phyloP scores from a whole-genome alignment of 2,113 vertebrate species.

The Heptranchias perlo region DNA sequence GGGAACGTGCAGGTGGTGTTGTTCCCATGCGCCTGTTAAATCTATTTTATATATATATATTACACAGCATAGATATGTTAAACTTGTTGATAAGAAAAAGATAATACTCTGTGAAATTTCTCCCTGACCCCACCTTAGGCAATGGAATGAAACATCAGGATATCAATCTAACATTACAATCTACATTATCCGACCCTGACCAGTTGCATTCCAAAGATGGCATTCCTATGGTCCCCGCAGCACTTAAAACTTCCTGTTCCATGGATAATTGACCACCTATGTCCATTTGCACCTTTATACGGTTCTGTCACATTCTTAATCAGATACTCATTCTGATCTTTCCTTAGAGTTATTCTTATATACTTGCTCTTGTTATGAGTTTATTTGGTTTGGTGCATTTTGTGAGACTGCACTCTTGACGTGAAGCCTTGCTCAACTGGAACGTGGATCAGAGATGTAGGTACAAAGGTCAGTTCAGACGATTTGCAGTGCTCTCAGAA shows the following conservation, averaged over 20 bases:
- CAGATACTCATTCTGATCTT: no score
- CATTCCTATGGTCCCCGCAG: not conserved
- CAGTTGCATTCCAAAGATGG: slow-evolving; percentile 27
- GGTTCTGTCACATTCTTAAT: not conserved
- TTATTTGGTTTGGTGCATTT: not conserved
- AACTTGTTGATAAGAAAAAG: slow-evolving; percentile 20
- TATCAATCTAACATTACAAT: slow-evolving; percentile 22
- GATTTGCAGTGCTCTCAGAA: not conserved
- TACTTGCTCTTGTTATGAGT: not conserved
- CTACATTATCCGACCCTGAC: not conserved
- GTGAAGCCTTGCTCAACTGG: not conserved
- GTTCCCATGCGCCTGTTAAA: no score
- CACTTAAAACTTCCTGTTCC: not conserved
- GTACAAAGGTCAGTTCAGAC: not conserved
- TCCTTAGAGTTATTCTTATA: not conserved
- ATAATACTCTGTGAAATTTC: slow-evolving; percentile 15
- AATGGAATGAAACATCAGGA: not conserved
- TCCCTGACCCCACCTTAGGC: not conserved
- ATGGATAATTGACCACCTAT: not conserved
- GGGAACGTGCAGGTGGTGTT: no score
- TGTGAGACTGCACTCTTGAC: not conserved
- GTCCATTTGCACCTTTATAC: not conserved
- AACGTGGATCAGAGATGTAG: not conserved
- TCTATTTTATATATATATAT: no score
- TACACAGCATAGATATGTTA: slow-evolving; percentile 14